Evolutionary conservation across 2,797 vertebrate genomes (phyloP).

Genomic region (Pteronotus mesoamericanus): DNA sequence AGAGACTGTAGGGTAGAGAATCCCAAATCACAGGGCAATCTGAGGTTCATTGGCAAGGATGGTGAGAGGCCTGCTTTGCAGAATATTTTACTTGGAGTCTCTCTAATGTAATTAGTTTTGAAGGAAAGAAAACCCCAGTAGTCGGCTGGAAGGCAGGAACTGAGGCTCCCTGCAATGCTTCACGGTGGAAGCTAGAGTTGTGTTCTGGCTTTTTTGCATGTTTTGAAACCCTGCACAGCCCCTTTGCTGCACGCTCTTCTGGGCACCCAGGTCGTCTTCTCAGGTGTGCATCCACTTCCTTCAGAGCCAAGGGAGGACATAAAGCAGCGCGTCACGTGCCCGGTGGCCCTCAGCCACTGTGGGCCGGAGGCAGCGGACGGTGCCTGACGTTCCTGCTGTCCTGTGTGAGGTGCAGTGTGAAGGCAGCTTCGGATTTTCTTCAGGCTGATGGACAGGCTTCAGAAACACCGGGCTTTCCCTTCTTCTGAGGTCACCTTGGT

Average conservation of each 20-base stretch:
- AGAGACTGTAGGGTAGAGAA: slow-evolving; percentile 27
- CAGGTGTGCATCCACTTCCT: background rate
- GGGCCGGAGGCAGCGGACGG: background rate
- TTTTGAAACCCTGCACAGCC: background rate
- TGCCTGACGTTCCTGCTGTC: background rate
- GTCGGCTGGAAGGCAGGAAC: slow-evolving; percentile 26
- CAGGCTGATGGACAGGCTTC: background rate
- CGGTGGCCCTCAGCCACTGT: background rate
- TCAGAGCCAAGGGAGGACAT: background rate
- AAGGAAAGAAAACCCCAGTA: background rate
- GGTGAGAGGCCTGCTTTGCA: slow-evolving; percentile 44
- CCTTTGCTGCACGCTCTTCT: background rate
- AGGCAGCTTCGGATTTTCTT: background rate
- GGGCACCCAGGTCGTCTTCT: background rate
- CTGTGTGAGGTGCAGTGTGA: no score
- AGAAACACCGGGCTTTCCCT: background rate
- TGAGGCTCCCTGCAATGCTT: background rate
- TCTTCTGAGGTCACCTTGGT: background rate
- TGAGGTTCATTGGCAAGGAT: slow-evolving; percentile 62
- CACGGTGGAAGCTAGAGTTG: background rate
- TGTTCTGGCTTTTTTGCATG: background rate
- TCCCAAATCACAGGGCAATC: slow-evolving; percentile 68
- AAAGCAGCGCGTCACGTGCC: background rate
- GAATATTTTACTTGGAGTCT: slow-evolving; percentile 59
- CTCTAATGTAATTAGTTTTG: slow-evolving; percentile 57